A percentile compares a stretch with the other conserved stretches of the same genome.
Conservation (phyloP, 2,797 vertebrate genomes). For the Danio choprae region DNA sequence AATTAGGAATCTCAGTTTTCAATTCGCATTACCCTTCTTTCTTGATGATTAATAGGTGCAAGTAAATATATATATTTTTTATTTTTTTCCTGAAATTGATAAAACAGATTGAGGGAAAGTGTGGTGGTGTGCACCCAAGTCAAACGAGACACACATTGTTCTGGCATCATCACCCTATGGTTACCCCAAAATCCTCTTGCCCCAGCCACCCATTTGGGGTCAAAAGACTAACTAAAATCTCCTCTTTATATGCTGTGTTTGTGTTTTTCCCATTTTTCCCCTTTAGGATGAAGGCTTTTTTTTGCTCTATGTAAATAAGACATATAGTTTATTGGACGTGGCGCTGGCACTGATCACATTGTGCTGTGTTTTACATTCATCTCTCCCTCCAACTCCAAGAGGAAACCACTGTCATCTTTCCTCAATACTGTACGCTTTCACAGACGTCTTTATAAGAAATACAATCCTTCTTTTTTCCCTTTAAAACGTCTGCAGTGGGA, state of each 20-base stretch:
- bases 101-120: conserved; percentile 51
- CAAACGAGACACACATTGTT: conserved; percentile 47
- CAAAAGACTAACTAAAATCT: conserved; percentile 23
- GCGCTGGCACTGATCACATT: conserved; percentile 28
- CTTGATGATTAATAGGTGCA: conserved; percentile 57
- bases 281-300: background rate
- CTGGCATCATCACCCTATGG: conserved; percentile 34
- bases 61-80: conserved; percentile 53
- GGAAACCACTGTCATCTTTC: conserved; percentile 35
- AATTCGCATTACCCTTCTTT: conserved; percentile 49
- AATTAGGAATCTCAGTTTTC: conserved; percentile 57
- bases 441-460: conserved; percentile 28
- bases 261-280: conserved; percentile 54
- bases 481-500: conserved; percentile 4
- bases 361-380: conserved; percentile 29
- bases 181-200: conserved; percentile 36
- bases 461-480: conserved; percentile 16
- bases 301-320: conserved; percentile 45
- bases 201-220: conserved; percentile 36
- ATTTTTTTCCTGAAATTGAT: conserved; percentile 49
- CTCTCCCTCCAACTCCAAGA: conserved; percentile 9
- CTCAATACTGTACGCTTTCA: conserved; percentile 14
- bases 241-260: conserved; percentile 18
- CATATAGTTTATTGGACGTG: conserved; percentile 39
- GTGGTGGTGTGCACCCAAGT: conserved; percentile 46